A percentile compares a stretch with the other conserved stretches of the same genome.
These are phyloP conservation scores for Xyrichtys novacula DNA, from an alignment of 2,797 vertebrate species.

Conservation along the genomic window DNA sequence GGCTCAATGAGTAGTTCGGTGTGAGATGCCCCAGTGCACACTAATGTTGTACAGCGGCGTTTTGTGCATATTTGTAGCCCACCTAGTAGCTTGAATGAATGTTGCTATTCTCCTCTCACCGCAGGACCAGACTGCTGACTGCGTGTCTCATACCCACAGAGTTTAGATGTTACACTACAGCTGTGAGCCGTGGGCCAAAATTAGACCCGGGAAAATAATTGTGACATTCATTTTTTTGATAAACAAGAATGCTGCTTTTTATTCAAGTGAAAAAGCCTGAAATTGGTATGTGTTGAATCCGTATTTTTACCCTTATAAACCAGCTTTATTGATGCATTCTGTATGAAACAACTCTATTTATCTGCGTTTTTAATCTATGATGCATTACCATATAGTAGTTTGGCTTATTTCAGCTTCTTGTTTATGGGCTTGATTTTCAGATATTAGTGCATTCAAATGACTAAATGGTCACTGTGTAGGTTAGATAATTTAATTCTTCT, in stretches of 20 bases:
- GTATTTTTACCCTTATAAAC: too few relatives aligned
- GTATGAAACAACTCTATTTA: too few relatives aligned
- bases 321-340: too few relatives aligned
- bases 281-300: background rate
- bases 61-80: constrained; percentile 50
- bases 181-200: constrained; percentile 4
- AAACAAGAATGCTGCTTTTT: background rate
- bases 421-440: too few relatives aligned
- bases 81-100: constrained; percentile 57
- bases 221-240: constrained; percentile 28
- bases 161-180: constrained; percentile 1
- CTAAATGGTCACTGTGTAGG: too few relatives aligned
- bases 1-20: constrained; percentile 30
- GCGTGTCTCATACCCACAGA: constrained; percentile 26
- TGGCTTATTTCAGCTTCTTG: too few relatives aligned
- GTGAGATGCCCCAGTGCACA: constrained; percentile 41
- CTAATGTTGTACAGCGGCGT: constrained; percentile 42
- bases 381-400: too few relatives aligned
- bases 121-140: constrained; percentile 29
- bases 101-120: constrained; percentile 37
- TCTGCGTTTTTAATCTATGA: too few relatives aligned
- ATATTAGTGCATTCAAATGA: too few relatives aligned
- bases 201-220: background rate
- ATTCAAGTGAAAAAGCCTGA: background rate
- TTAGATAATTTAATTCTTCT: too few relatives aligned